Conservation (phyloP, 2,888 invertebrate species). For the Latrodectus hesperus region DNA sequence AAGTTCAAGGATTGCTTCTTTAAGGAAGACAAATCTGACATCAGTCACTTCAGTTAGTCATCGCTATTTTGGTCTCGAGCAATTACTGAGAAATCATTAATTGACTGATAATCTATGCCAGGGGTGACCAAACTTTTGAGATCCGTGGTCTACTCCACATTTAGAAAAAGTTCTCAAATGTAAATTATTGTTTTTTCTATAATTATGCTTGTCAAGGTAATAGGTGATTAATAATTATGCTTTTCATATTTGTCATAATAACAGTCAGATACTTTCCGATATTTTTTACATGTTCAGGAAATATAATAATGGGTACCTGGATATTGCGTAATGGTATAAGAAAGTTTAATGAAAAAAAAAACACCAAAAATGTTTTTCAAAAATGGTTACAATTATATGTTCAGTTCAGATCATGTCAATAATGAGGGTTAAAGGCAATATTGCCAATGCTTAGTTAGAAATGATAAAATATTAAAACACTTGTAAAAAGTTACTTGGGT, state of each 20-base stretch:
- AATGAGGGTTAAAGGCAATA: neutral
- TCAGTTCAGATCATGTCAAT: neutral
- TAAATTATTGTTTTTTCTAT: conserved; percentile 6
- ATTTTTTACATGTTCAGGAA: neutral
- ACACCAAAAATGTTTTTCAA: neutral
- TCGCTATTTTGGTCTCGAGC: too few relatives aligned
- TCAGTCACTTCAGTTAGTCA: too few relatives aligned
- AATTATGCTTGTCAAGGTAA: conserved; percentile 9
- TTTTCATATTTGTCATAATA: conserved; percentile 1
- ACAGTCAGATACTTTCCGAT: neutral
- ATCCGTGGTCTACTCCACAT: too few relatives aligned
- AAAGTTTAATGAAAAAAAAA: neutral
- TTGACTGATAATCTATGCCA: too few relatives aligned
- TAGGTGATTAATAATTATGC: neutral
- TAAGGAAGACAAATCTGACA: too few relatives aligned
- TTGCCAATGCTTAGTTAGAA: neutral
- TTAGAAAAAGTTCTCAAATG: neutral
- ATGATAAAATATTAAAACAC: conserved; percentile 1
- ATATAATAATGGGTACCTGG: conserved; percentile 1
- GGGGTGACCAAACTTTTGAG: too few relatives aligned
- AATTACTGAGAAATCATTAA: too few relatives aligned
- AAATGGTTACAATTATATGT: neutral
- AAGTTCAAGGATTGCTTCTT: too few relatives aligned
- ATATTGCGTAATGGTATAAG: conserved; percentile 3
- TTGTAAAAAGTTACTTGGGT: neutral